Percentiles rank a stretch among this genome's conserved stretches.
Evolutionary conservation across 2,797 vertebrate genomes (phyloP).

Genomic region (Poeciliopsis presidionis): DNA sequence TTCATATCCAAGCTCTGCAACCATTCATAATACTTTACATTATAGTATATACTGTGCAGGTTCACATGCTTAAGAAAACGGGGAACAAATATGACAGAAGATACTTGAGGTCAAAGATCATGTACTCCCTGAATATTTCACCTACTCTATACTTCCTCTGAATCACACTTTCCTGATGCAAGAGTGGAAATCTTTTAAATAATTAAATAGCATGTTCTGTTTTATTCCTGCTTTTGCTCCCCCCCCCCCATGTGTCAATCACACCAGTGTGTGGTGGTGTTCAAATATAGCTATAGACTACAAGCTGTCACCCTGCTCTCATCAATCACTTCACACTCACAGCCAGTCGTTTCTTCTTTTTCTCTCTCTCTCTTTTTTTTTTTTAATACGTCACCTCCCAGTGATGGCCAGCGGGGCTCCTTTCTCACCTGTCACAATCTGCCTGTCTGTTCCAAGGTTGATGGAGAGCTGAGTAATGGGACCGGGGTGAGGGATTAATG

Average conservation of each 20-base stretch:
- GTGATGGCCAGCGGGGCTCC: conserved; percentile 45
- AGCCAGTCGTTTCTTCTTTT: conserved; percentile 52
- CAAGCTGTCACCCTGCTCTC: conserved; percentile 54
- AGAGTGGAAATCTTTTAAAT: conserved; percentile 41
- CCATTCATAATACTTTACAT: neutral
- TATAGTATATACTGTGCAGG: neutral
- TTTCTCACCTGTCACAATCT: conserved; percentile 58
- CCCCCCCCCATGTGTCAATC: conserved; percentile 31
- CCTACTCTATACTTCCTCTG: conserved; percentile 18
- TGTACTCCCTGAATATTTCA: conserved; percentile 41
- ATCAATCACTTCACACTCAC: conserved; percentile 67
- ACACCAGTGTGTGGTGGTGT: conserved; percentile 38
- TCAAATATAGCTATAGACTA: conserved; percentile 56
- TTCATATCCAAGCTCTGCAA: conserved; percentile 1
- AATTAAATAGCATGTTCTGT: conserved; percentile 53
- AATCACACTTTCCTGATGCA: conserved; percentile 8
- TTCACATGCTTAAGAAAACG: conserved; percentile 20
- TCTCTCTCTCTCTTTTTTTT: conserved; percentile 56
- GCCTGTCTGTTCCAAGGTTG: conserved; percentile 37
- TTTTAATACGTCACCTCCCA: conserved; percentile 54
- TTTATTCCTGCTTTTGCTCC: conserved; percentile 13
- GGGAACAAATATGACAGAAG: conserved; percentile 34
- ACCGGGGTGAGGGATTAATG: conserved; percentile 37
- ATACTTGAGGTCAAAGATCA: conserved; percentile 32
- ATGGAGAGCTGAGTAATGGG: conserved; percentile 66